A percentile compares a stretch with the other conserved stretches of the same genome.
Conservation (phyloP, 2,797 vertebrate genomes). For the Alfaro cultratus region DNA sequence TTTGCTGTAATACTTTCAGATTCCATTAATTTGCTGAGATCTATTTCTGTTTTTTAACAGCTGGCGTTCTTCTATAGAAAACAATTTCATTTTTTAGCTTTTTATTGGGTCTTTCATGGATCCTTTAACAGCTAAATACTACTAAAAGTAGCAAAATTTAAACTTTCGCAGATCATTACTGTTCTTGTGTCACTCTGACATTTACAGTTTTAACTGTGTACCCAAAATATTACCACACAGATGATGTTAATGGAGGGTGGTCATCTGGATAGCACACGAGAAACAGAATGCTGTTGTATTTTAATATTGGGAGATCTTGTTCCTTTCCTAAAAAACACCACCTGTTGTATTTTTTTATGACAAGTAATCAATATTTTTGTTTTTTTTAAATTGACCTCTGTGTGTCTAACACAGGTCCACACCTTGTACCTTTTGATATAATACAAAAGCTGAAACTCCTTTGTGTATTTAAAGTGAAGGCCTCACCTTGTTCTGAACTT, state of each 20-base stretch:
- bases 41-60: background rate
- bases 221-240: background rate
- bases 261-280: too few relatives aligned
- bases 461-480: slow-evolving; percentile 29
- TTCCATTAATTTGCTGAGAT: background rate
- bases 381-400: background rate
- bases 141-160: background rate
- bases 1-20: background rate
- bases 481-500: slow-evolving; percentile 20
- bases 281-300: too few relatives aligned
- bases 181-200: background rate
- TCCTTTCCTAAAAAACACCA: background rate
- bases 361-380: background rate
- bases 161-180: background rate
- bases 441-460: background rate
- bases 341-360: background rate
- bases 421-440: slow-evolving; percentile 3
- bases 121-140: background rate
- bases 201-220: background rate
- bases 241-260: background rate
- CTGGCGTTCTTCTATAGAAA: background rate
- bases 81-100: background rate
- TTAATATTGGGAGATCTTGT: background rate
- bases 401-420: slow-evolving; percentile 2
- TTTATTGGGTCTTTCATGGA: background rate